Evolutionary conservation across 92 coral and sea anemone species (phyloP), one percentile per base, ranked within the genome.

Genomic region (Palythoa caribaeorum): DNA sequence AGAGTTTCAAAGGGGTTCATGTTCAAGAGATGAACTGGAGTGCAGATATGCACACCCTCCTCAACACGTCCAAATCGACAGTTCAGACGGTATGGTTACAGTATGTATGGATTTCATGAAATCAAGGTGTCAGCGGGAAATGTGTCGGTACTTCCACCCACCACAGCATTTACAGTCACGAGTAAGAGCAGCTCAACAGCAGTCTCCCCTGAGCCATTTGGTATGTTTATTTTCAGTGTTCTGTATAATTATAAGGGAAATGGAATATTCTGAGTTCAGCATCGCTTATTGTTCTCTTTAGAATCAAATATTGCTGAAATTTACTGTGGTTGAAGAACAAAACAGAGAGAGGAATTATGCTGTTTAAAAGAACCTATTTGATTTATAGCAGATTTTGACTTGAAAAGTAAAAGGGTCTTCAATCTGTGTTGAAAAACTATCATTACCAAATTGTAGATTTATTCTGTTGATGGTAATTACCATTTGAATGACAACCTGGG

Each of bases 61-160:
- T 14, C 62, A 93, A 65, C 98, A 97, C 28, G 92, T 93, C 15
- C 87, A 92, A 59, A 93, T 94, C 15, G 99, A 97, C 78, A 90
- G 94, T 19, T 89, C 94, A 39, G 97, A 97, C 76, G 96, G 96
- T 20, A 95, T 96, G 96, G 90, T 97, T 2, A 97, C 99, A 1
- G 99, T 97, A 3, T 97, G 99, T 87, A 97, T 97, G 99, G 99
- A 97, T 91, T 97, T 95, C 74, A 96, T 97, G 75, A 97, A 97
- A 78, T 98, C 96, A 53, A 93, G 96, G 75, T 97, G 99, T 88
- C 94, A 94, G 59, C 89, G 99, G 39, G 99, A 97, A 66, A 84
- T 93, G 52, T 97, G 99, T 88, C 98, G 98, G 14, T 97, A 97
- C 88, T 97, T 97, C 79, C 99, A 97, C 39, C 99, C 99, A 3